Percentiles rank a stretch among this genome's conserved stretches.
These are phyloP conservation scores for Ferdinandea cuprea DNA, from an alignment of 2,888 invertebrate species.

Conservation along the genomic window DNA sequence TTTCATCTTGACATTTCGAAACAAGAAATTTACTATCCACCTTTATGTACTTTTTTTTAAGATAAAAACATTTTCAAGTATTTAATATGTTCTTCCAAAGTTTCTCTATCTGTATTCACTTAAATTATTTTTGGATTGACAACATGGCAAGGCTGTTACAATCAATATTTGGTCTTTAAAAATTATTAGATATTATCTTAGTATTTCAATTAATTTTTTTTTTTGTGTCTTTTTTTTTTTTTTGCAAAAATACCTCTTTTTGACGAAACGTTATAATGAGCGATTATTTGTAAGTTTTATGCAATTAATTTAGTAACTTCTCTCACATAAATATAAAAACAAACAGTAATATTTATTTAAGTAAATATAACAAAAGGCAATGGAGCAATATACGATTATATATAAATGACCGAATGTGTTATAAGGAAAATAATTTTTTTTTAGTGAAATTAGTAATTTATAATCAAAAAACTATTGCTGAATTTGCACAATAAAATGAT, in stretches of 20 bases:
- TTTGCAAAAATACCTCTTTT: no score
- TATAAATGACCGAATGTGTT: constrained; percentile 29
- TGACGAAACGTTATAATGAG: no score
- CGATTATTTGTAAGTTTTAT: no score
- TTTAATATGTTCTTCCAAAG: constrained; percentile 67
- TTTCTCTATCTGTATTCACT: no score
- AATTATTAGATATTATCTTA: no score
- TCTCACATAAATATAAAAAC: neutral
- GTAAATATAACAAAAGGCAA: constrained; percentile 5
- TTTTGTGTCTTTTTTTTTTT: no score
- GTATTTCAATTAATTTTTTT: no score
- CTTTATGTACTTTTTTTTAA: constrained; percentile 76
- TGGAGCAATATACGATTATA: constrained; percentile 55
- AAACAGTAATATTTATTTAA: neutral
- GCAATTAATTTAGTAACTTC: neutral
- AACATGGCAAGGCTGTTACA: no score
- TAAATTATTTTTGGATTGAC: no score
- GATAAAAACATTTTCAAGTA: constrained; percentile 74
- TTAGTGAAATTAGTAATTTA: constrained; percentile 69
- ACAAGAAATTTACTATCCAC: constrained; percentile 75
- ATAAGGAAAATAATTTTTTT: constrained; percentile 27
- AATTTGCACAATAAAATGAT: constrained; percentile 75
- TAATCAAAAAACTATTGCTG: constrained; percentile 72
- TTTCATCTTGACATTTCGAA: neutral
- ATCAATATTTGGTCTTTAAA: no score